Evolutionary conservation across 2,888 invertebrate species (phyloP).

Genomic region (Peribatodes rhomboidaria): DNA sequence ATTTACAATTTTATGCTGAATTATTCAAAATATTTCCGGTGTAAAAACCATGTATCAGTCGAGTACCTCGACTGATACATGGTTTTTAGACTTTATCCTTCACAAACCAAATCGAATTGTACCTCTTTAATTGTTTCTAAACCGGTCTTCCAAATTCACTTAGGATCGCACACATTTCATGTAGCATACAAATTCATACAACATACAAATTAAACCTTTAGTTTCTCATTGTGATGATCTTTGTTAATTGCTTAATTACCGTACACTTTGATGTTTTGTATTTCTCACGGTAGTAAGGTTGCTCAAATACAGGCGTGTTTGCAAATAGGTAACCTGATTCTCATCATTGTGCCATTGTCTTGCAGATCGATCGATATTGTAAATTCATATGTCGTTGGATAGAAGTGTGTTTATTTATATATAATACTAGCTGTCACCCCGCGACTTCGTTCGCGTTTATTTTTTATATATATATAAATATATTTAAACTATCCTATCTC

Average conservation of each 20-base stretch:
- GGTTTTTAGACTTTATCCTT: no score
- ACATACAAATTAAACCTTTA: slow-evolving; percentile 9
- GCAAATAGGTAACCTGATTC: slow-evolving; percentile 70
- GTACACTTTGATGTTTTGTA: slow-evolving; percentile 48
- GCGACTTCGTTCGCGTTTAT: no score
- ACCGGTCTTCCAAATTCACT: slow-evolving; percentile 1
- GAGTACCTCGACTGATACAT: no score
- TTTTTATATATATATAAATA: no score
- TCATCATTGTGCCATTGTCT: slow-evolving; percentile 62
- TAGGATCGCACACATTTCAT: neutral
- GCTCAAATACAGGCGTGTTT: slow-evolving; percentile 43
- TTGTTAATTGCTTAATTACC: slow-evolving; percentile 45
- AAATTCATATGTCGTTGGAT: slow-evolving; percentile 14
- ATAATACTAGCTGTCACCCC: neutral
- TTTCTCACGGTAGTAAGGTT: slow-evolving; percentile 53
- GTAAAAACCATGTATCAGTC: no score
- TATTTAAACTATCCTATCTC: no score
- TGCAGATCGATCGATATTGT: slow-evolving; percentile 35
- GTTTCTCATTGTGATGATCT: slow-evolving; percentile 21
- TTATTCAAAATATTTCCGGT: no score
- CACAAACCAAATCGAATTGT: no score
- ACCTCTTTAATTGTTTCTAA: neutral
- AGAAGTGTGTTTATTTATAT: slow-evolving; percentile 13
- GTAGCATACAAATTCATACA: slow-evolving; percentile 3
- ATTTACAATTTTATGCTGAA: no score